A percentile compares a stretch with the other conserved stretches of the same genome.
These are phyloP conservation scores for Dendroctonus valens DNA, from an alignment of 1,140 invertebrate genomes.

Conservation along the genomic window DNA sequence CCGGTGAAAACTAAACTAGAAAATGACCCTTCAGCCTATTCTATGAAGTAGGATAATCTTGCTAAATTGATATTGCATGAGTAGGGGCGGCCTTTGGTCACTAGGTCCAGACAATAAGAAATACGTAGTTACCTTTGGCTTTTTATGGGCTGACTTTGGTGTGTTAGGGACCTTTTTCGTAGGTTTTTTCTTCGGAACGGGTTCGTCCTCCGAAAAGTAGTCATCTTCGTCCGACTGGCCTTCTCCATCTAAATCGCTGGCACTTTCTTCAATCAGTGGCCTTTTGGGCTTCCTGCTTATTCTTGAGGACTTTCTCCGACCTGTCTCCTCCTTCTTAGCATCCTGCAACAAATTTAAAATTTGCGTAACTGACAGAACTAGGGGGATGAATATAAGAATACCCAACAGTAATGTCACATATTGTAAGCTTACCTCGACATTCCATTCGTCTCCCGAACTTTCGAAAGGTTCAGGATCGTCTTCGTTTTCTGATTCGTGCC, in stretches of 20 bases:
- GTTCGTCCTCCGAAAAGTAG: slow-evolving; percentile 23
- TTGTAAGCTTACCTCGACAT: slow-evolving; percentile 33
- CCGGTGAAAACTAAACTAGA: too few species aligned
- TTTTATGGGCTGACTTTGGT: slow-evolving; percentile 3
- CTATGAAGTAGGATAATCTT: neutral
- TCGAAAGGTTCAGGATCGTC: slow-evolving; percentile 47
- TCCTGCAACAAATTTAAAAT: slow-evolving; percentile 5
- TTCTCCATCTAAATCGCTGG: slow-evolving; percentile 17
- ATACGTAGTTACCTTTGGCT: slow-evolving; percentile 11
- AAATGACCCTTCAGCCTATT: neutral
- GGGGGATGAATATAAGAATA: neutral
- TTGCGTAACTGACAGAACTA: too few species aligned
- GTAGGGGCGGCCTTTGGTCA: too few species aligned
- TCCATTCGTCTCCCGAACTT: slow-evolving; percentile 48
- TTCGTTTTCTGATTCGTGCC: slow-evolving; percentile 44
- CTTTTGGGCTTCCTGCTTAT: slow-evolving; percentile 25
- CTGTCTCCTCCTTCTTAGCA: slow-evolving; percentile 16
- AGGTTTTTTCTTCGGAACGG: slow-evolving; percentile 20
- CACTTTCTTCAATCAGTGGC: slow-evolving; percentile 24
- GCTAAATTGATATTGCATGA: too few species aligned
- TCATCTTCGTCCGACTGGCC: slow-evolving; percentile 16
- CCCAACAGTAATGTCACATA: neutral
- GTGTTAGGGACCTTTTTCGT: slow-evolving; percentile 7
- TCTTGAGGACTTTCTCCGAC: slow-evolving; percentile 22
- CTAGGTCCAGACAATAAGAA: too few species aligned